Base-by-base conservation (phyloP, 2,113 vertebrate genomes). In the Triplophysa tibetana region DNA sequence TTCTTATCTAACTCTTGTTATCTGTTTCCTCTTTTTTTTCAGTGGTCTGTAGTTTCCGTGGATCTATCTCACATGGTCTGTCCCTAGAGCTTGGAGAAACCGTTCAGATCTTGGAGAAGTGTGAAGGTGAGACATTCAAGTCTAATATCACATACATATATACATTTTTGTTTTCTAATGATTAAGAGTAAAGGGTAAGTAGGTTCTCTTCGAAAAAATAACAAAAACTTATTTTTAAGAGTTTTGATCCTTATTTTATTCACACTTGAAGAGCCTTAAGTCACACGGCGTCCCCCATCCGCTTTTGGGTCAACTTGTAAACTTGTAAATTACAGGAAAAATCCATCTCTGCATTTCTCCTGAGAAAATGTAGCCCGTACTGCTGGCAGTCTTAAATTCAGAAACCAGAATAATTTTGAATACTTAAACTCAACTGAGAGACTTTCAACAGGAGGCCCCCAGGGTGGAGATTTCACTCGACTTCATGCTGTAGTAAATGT, bases 81-180 rank as follows among this genome's bases (percentile, higher is more conserved):
- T 92, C 94, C 77, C 92, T 99, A 91, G 97, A 99, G 91, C 92
- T 99, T 61, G 97, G 97, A 89, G 97, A 99, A 91, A 98, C 94
- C 0, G 96, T 99, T 64, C 96, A 98, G 88, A 97, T 99, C 85
- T 91, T 98, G 89, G 97, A 99, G 89, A 98, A 97, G 90, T 98
- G 94, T 92, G 96, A 98, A 94, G 97, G 97, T 98, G 84, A 89
- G 33, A 38, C 33, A 38, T 38, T 0, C 33, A 8, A 38, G 1
- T 50, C 48, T 4, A 50, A 50, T 3, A 14, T 52, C 50, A 52
- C 13, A 52, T 17, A 19, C 17, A 52, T 52, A 52, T 16, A 13
- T 13, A 48, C 14, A 12, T 50, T 50, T 14, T 11, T 13, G 48
- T 50, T 69, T 54, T 70, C 24, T 5, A 5, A 38, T 38, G 0